Percentiles rank a stretch among this genome's conserved stretches.
Evolutionary conservation across 35 echinoderm and acorn worm genomes (phyloP).

Genomic region (Hemicentrotus pulcherrimus): DNA sequence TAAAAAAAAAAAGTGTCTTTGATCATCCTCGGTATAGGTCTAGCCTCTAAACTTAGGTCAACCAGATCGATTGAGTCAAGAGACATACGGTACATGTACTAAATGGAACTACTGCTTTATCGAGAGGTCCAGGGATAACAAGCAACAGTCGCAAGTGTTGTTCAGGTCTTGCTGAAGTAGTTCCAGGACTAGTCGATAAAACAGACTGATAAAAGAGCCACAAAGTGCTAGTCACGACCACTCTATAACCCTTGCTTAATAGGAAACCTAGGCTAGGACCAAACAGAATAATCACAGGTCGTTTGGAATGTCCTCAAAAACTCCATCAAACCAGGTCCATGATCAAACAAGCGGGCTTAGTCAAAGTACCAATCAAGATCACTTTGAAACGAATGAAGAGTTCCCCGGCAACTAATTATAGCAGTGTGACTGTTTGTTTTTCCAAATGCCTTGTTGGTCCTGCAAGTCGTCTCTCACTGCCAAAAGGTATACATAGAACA

Average conservation of each 20-base stretch:
- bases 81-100: background rate
- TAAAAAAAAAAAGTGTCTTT: too few relatives aligned
- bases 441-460: background rate
- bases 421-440: background rate
- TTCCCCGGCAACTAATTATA: background rate
- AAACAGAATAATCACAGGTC: background rate
- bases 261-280: background rate
- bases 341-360: background rate
- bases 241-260: background rate
- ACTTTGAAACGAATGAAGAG: background rate
- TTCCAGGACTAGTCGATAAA: too few relatives aligned
- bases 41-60: too few relatives aligned
- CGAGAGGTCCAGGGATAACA: too few relatives aligned
- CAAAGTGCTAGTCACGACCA: background rate
- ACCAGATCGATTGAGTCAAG: background rate
- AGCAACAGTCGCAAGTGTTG: too few relatives aligned
- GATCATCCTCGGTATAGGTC: too few relatives aligned
- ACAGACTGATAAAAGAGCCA: background rate
- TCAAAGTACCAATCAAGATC: background rate
- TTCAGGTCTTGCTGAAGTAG: too few relatives aligned
- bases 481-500: too few relatives aligned
- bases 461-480: background rate
- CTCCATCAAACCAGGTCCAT: background rate
- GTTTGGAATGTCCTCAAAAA: background rate
- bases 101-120: too few relatives aligned